phyloP scores from a whole-genome alignment of 2,797 vertebrate species.

The Aphelocoma californica region DNA sequence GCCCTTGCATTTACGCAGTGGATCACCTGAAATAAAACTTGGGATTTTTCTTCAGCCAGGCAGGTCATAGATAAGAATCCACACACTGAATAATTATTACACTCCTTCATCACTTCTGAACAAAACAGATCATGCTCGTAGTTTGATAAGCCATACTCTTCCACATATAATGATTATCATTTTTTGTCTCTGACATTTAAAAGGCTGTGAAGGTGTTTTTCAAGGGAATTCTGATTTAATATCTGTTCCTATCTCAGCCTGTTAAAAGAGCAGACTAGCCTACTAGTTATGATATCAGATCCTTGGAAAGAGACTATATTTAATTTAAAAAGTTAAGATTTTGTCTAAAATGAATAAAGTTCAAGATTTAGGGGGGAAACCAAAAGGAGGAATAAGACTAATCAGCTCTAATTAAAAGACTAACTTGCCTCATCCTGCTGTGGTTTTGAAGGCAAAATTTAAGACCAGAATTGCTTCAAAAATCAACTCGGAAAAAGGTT shows the following conservation, averaged over 20 bases:
- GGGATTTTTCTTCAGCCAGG: neutral
- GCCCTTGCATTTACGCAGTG: neutral
- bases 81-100: neutral
- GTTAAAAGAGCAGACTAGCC: conserved; percentile 11
- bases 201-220: neutral
- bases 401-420: neutral
- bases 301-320: neutral
- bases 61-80: neutral
- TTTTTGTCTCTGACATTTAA: neutral
- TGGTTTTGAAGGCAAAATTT: neutral
- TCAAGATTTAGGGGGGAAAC: neutral
- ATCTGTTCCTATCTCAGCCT: neutral
- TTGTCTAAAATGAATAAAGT: neutral
- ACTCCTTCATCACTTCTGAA: neutral
- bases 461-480: neutral
- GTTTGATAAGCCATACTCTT: neutral
- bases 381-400: neutral
- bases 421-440: neutral
- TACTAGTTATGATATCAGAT: neutral
- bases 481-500: neutral
- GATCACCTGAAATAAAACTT: neutral
- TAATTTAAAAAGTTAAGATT: neutral
- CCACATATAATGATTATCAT: neutral
- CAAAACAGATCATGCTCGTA: neutral
- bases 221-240: neutral